These are phyloP conservation scores for Strigops habroptila DNA, from an alignment of 2,113 vertebrate genomes.

Conservation along the genomic window DNA sequence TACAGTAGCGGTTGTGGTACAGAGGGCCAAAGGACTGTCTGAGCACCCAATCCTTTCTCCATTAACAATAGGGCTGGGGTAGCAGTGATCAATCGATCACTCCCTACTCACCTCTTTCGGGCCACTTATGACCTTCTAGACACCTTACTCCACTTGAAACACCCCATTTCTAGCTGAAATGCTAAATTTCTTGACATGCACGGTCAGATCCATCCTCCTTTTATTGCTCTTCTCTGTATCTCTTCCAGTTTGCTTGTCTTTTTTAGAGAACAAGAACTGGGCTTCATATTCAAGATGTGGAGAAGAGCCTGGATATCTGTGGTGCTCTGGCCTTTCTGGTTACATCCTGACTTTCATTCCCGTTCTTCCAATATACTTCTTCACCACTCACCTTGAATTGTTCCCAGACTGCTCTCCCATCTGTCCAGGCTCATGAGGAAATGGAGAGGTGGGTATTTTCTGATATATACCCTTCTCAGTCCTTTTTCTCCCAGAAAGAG, in stretches of 20 bases:
- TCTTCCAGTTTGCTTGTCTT: neutral
- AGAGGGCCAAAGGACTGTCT: neutral
- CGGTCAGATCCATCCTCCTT: neutral
- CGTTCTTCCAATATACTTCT: neutral
- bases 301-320: neutral
- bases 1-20: neutral
- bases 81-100: neutral
- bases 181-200: neutral
- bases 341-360: neutral
- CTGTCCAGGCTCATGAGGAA: neutral
- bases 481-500: neutral
- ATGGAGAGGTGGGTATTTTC: neutral
- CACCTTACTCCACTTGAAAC: neutral
- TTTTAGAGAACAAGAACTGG: neutral
- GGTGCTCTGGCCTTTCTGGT: neutral
- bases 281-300: neutral
- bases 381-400: neutral
- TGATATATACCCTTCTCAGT: neutral
- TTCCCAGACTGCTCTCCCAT: fast-evolving
- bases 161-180: neutral
- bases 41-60: neutral
- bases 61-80: neutral
- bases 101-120: neutral
- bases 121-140: neutral
- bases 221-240: neutral